A percentile compares a stretch with the other conserved stretches of the same genome.
Conservation (phyloP, 2,797 vertebrate genomes). For the Coregonus suidteri region DNA sequence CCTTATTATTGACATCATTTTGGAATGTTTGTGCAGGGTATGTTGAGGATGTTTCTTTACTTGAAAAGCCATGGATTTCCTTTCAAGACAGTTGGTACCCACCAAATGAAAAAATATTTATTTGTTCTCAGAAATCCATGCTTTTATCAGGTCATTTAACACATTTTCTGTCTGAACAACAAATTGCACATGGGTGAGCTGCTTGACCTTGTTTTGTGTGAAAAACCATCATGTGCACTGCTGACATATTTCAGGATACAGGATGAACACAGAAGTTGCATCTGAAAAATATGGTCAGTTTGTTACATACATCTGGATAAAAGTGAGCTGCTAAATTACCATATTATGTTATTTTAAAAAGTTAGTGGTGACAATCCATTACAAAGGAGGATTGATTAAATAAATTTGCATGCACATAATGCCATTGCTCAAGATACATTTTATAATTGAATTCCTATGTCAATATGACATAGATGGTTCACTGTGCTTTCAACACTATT, state of each 20-base stretch:
- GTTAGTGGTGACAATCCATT: no score
- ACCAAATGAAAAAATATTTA: constrained; percentile 29
- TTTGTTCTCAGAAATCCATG: constrained; percentile 37
- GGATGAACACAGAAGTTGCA: not conserved
- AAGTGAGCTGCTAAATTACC: no score
- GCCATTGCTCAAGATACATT: not conserved
- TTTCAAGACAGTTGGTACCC: not conserved
- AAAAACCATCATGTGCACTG: constrained; percentile 35
- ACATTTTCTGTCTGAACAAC: constrained; percentile 57
- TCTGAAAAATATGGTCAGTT: not conserved
- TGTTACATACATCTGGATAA: not conserved
- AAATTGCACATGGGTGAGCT: constrained; percentile 43
- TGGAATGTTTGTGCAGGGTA: not conserved
- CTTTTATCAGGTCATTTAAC: constrained; percentile 52
- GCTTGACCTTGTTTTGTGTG: constrained; percentile 42
- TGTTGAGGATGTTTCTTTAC: not conserved
- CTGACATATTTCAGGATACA: constrained; percentile 4
- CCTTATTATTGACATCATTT: constrained; percentile 6
- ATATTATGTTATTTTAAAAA: not conserved
- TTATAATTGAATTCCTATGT: not conserved
- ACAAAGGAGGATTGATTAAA: not conserved
- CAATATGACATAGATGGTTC: not conserved
- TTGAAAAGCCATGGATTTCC: constrained; percentile 6
- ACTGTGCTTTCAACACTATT: not conserved
- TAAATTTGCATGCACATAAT: not conserved